Evolutionary conservation across 2,113 vertebrate genomes (phyloP).

Genomic region (Limanda limanda): DNA sequence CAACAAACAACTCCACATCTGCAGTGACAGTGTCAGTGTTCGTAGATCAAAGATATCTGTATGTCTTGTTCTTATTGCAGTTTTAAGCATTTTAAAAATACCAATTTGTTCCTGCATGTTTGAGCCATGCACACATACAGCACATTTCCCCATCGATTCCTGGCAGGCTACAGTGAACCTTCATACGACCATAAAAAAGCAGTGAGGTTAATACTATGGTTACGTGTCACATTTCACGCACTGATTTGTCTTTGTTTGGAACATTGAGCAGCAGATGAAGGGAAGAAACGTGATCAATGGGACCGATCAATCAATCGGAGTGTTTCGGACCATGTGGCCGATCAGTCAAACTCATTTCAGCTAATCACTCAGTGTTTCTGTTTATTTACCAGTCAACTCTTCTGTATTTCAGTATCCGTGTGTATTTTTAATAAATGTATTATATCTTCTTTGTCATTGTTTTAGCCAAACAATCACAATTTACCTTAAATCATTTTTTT

Average conservation of each 20-base stretch:
- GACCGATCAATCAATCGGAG: conserved; percentile 13
- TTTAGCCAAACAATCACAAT: too few species aligned
- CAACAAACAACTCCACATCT: too few species aligned
- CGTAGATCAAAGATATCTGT: too few species aligned
- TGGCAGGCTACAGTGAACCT: conserved; percentile 15
- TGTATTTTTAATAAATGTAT: neutral
- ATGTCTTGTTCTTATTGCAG: neutral
- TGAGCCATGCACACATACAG: neutral
- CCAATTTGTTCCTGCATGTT: neutral
- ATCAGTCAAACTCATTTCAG: neutral
- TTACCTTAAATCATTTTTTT: too few species aligned
- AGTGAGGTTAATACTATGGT: conserved; percentile 23
- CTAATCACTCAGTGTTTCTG: neutral
- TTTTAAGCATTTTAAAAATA: neutral
- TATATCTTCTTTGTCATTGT: too few species aligned
- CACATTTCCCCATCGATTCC: conserved; percentile 26
- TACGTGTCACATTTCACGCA: neutral
- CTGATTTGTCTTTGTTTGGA: conserved; percentile 25
- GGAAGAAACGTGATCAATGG: conserved; percentile 2
- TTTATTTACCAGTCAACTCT: neutral
- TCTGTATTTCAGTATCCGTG: neutral
- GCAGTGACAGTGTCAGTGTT: too few species aligned
- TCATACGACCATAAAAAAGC: conserved; percentile 18
- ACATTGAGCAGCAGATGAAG: conserved; percentile 3
- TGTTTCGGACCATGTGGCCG: neutral